Conservation (phyloP, 2,888 invertebrate genomes). For the Heliconius ismenius region DNA sequence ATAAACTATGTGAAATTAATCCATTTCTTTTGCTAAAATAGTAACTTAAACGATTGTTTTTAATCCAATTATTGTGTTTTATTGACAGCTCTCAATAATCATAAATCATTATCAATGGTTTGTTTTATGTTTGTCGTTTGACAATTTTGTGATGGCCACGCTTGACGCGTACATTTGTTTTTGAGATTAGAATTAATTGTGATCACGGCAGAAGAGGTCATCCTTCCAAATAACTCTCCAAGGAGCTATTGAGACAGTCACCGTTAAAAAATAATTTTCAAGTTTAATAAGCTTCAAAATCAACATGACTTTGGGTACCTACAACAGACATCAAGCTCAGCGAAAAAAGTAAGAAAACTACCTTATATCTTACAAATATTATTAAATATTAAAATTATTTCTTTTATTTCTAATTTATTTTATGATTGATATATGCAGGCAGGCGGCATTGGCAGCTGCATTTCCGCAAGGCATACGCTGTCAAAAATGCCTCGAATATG, state of each 20-base stretch:
- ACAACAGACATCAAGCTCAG: conserved; percentile 75
- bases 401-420: conserved; percentile 31
- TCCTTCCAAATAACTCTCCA: background rate
- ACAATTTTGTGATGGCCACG: conserved; percentile 46
- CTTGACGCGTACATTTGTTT: conserved; percentile 44
- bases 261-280: conserved; percentile 3
- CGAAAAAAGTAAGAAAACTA: conserved; percentile 66
- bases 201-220: conserved; percentile 44
- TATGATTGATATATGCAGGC: conserved; percentile 58
- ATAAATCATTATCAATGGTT: conserved; percentile 31
- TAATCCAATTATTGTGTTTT: conserved; percentile 1
- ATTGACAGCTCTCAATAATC: conserved; percentile 33
- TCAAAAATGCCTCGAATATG: conserved; percentile 95
- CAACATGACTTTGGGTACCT: conserved; percentile 75
- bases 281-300: conserved; percentile 4
- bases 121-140: conserved; percentile 35
- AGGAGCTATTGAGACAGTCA: background rate
- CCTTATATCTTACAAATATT: conserved; percentile 7
- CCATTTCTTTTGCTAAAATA: background rate
- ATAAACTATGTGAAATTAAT: background rate
- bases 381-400: conserved; percentile 26
- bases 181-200: conserved; percentile 49
- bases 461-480: conserved; percentile 91
- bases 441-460: conserved; percentile 83
- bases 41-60: background rate